Evolutionary conservation across 2,888 invertebrate genomes (phyloP).

Genomic region (Melieria picta): DNA sequence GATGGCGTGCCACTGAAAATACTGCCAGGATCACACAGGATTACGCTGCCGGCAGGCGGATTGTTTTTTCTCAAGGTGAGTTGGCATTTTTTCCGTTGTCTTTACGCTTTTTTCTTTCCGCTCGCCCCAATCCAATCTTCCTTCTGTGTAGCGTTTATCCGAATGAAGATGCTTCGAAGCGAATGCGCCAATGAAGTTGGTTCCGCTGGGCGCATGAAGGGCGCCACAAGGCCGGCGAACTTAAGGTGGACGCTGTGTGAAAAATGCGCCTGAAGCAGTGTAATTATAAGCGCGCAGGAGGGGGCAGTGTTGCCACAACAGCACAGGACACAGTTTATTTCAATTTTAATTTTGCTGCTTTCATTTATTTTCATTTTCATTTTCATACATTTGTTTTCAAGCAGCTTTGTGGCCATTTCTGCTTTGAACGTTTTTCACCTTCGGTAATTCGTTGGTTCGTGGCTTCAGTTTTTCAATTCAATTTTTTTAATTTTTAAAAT

Average conservation of each 20-base stretch:
- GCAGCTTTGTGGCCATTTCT: conserved; percentile 38
- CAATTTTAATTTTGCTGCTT: conserved; percentile 14
- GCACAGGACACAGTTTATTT: not conserved
- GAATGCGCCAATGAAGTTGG: too few relatives aligned
- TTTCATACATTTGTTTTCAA: conserved; percentile 44
- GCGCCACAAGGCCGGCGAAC: conserved; percentile 5
- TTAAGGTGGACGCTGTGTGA: too few relatives aligned
- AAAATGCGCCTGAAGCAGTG: conserved; percentile 46
- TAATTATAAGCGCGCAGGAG: conserved; percentile 22
- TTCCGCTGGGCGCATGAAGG: too few relatives aligned
- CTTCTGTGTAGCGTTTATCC: not conserved
- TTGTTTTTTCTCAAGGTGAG: conserved; percentile 79
- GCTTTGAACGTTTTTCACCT: not conserved
- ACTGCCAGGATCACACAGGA: conserved; percentile 76
- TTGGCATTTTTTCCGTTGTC: not conserved
- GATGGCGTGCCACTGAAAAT: conserved; percentile 72
- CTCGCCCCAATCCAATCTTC: not conserved
- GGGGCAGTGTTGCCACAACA: not conserved
- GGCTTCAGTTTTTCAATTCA: not conserved
- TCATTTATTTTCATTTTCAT: not conserved
- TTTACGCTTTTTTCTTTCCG: not conserved
- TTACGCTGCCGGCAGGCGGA: conserved; percentile 80
- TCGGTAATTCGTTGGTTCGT: not conserved
- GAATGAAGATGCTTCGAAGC: too few relatives aligned
- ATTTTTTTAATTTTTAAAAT: not conserved